Percentiles rank a stretch among this genome's conserved stretches.
These are phyloP conservation scores for Aspidiotus destructor DNA, from an alignment of 2,888 invertebrate genomes.

Conservation along the genomic window DNA sequence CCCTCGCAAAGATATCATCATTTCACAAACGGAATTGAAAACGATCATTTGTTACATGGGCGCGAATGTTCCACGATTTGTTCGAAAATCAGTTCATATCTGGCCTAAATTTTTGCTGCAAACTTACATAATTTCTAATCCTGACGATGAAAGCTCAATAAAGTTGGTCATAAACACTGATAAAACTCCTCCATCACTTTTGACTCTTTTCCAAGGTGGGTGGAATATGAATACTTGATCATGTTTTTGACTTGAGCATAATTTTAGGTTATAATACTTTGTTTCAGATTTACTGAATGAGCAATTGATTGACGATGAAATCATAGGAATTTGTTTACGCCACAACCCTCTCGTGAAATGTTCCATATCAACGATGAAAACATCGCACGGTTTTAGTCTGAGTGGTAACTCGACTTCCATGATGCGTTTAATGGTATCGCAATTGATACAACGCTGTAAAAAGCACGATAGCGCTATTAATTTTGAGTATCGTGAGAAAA, in stretches of 20 bases:
- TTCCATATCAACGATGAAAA: conserved; percentile 34
- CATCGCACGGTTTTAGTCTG: conserved; percentile 34
- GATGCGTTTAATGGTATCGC: conserved; percentile 3
- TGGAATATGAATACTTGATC: neutral
- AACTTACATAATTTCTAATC: neutral
- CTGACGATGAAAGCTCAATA: conserved; percentile 10
- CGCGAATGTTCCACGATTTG: neutral
- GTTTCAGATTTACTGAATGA: conserved; percentile 35
- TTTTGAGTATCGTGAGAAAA: too few species aligned
- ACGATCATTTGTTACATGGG: conserved; percentile 13
- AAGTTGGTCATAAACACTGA: conserved; percentile 13
- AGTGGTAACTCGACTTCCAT: conserved; percentile 4
- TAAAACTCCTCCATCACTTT: conserved; percentile 18
- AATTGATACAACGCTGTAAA: conserved; percentile 1
- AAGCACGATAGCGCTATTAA: too few species aligned
- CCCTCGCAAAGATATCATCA: conserved; percentile 4
- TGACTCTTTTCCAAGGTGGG: conserved; percentile 21
- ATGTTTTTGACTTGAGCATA: neutral
- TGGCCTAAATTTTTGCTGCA: conserved; percentile 9
- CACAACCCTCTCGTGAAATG: conserved; percentile 34
- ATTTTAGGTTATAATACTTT: neutral
- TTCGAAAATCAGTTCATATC: conserved; percentile 6
- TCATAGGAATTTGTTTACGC: conserved; percentile 34
- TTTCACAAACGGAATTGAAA: neutral
- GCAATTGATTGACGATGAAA: conserved; percentile 35